Percentiles rank a stretch among this genome's conserved stretches.
Evolutionary conservation across 1,140 invertebrate genomes (phyloP).

Genomic region (Ruditapes philippinarum): DNA sequence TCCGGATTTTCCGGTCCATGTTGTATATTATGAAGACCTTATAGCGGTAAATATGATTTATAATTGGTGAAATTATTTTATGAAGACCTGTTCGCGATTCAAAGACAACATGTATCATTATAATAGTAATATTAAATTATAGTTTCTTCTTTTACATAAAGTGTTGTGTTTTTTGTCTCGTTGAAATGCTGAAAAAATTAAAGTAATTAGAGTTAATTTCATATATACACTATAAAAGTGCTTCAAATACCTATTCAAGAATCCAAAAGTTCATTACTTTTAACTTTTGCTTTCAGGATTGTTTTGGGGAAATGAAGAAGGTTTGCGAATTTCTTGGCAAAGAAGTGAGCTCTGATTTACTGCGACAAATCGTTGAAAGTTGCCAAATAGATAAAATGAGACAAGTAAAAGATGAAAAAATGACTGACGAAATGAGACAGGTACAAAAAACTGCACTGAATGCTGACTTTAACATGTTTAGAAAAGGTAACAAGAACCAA

Average conservation of each 20-base stretch:
- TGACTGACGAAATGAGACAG: background rate
- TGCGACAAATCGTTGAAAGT: constrained; percentile 51
- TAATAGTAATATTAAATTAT: too few relatives aligned
- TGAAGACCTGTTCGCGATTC: too few relatives aligned
- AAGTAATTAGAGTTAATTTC: too few relatives aligned
- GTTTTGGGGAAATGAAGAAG: constrained; percentile 50
- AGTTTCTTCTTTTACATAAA: too few relatives aligned
- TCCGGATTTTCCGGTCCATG: constrained; percentile 68
- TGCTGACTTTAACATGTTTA: constrained; percentile 40
- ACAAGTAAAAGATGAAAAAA: constrained; percentile 67
- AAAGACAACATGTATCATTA: too few relatives aligned
- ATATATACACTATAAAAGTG: too few relatives aligned
- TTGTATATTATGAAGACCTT: constrained; percentile 73
- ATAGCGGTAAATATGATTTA: constrained; percentile 68
- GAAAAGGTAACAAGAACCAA: constrained; percentile 69
- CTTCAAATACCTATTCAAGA: too few relatives aligned
- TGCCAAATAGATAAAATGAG: constrained; percentile 74
- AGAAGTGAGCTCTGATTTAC: constrained; percentile 32
- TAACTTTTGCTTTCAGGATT: constrained; percentile 54
- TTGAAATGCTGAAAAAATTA: too few relatives aligned
- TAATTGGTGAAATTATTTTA: too few relatives aligned
- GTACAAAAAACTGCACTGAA: background rate
- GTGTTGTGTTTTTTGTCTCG: too few relatives aligned
- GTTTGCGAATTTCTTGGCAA: constrained; percentile 67
- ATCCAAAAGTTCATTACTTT: too few relatives aligned